A percentile compares a stretch with the other conserved stretches of the same genome.
Conservation (phyloP, 2,113 vertebrate genomes). For the Callorhinus ursinus region DNA sequence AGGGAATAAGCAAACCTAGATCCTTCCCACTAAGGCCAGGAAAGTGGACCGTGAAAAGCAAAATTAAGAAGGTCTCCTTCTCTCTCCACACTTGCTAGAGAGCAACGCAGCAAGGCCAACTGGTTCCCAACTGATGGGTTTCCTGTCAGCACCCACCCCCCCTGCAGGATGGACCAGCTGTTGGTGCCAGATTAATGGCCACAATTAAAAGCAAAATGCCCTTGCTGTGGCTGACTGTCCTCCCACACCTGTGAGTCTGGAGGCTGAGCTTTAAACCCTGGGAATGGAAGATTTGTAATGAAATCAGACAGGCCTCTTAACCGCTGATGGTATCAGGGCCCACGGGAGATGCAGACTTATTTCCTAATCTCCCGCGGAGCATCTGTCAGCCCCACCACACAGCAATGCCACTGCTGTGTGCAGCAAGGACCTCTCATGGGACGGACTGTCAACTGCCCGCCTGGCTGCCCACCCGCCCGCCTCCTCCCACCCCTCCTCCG, state of each 20-base stretch:
- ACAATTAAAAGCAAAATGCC: conserved; percentile 72
- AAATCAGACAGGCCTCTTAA: conserved; percentile 76
- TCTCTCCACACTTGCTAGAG: neutral
- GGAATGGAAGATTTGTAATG: conserved; percentile 72
- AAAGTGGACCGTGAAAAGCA: neutral
- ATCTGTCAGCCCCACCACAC: conserved; percentile 55
- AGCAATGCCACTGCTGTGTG: conserved; percentile 40
- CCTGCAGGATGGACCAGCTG: conserved; percentile 45
- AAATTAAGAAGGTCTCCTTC: neutral
- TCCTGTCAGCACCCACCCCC: neutral
- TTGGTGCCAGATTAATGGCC: conserved; percentile 67
- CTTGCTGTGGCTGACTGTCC: conserved; percentile 53
- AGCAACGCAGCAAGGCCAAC: neutral
- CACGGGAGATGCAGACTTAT: conserved; percentile 65
- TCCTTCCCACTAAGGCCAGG: neutral
- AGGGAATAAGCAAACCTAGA: neutral
- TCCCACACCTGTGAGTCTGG: conserved; percentile 62
- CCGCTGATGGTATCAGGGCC: conserved; percentile 61
- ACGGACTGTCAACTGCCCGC: neutral
- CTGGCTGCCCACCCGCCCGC: neutral
- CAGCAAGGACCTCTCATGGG: conserved; percentile 48
- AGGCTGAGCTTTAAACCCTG: conserved; percentile 7
- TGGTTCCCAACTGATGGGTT: neutral
- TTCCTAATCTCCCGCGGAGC: conserved; percentile 64
- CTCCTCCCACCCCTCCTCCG: neutral